phyloP scores from a whole-genome alignment of 1,140 invertebrate genomes.

The Drosophila ambigua region DNA sequence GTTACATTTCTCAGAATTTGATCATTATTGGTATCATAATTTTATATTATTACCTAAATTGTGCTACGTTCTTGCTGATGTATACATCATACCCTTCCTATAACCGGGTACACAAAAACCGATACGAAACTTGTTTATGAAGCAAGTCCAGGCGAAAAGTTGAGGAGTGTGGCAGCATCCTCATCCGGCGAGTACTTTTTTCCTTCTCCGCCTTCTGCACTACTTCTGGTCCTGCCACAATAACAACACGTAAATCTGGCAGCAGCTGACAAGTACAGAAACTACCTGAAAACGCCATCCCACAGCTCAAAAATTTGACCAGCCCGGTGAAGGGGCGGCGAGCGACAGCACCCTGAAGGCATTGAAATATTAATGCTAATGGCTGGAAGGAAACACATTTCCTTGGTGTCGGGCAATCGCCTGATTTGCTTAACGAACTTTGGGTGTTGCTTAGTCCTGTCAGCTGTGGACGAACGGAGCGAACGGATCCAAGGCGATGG shows the following conservation, averaged over 20 bases:
- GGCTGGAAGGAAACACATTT: slow-evolving; percentile 65
- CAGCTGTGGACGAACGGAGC: slow-evolving; percentile 27
- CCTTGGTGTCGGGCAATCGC: slow-evolving; percentile 56
- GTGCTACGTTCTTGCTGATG: no score
- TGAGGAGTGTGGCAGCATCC: slow-evolving; percentile 9
- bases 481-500: slow-evolving; percentile 2
- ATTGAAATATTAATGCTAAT: slow-evolving; percentile 81
- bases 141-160: slow-evolving; percentile 52
- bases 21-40: no score
- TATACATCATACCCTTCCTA: no score
- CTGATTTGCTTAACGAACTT: slow-evolving; percentile 60
- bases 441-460: slow-evolving; percentile 27
- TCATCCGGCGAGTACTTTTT: slow-evolving; percentile 19
- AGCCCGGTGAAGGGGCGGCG: no score
- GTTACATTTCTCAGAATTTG: no score
- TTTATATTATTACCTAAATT: no score
- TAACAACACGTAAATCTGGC: slow-evolving; percentile 77
- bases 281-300: slow-evolving; percentile 44
- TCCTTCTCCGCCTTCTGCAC: slow-evolving; percentile 4
- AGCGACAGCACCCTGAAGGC: slow-evolving; percentile 35
- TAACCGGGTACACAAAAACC: not conserved
- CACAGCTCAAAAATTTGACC: slow-evolving; percentile 61
- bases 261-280: slow-evolving; percentile 67
- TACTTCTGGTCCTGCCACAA: slow-evolving; percentile 44
- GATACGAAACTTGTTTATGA: slow-evolving; percentile 67